Evolutionary conservation across 2,888 invertebrate species (phyloP).

Genomic region (Carcina quercana): DNA sequence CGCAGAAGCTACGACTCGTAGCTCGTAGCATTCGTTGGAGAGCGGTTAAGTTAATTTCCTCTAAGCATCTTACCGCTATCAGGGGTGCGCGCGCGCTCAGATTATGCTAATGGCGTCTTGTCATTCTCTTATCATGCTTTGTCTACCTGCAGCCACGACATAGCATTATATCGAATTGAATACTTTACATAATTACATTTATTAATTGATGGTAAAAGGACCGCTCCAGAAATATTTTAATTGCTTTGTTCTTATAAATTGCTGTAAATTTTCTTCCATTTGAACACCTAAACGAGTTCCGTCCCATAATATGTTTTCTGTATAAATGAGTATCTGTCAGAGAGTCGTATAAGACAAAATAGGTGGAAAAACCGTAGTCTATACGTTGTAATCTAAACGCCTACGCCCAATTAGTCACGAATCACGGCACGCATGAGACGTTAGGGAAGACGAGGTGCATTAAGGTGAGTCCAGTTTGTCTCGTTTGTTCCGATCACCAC

Average conservation of each 20-base stretch:
- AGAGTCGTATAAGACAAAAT: not conserved
- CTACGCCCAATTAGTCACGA: constrained; percentile 75
- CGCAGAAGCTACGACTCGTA: constrained; percentile 24
- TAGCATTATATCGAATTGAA: constrained; percentile 21
- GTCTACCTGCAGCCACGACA: constrained; percentile 44
- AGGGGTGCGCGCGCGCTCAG: constrained; percentile 48
- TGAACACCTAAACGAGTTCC: not conserved
- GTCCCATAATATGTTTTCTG: too few species aligned
- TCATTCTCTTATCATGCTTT: constrained; percentile 66
- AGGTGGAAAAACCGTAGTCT: constrained; percentile 27
- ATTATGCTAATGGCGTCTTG: constrained; percentile 65
- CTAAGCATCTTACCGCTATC: constrained; percentile 72
- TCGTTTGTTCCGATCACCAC: too few species aligned
- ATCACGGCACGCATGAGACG: constrained; percentile 61
- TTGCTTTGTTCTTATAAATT: too few species aligned
- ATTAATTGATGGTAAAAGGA: too few species aligned
- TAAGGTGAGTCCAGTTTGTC: constrained; percentile 24
- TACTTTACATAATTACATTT: too few species aligned
- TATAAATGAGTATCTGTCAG: too few species aligned
- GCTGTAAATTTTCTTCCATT: not conserved
- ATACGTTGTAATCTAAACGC: constrained; percentile 41
- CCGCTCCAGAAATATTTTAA: too few species aligned
- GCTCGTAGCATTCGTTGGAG: constrained; percentile 18
- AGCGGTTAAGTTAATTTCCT: constrained; percentile 54
- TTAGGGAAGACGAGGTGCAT: constrained; percentile 54